Evolutionary conservation across 2,113 vertebrate genomes (phyloP).

Genomic region (Maccullochella peelii): DNA sequence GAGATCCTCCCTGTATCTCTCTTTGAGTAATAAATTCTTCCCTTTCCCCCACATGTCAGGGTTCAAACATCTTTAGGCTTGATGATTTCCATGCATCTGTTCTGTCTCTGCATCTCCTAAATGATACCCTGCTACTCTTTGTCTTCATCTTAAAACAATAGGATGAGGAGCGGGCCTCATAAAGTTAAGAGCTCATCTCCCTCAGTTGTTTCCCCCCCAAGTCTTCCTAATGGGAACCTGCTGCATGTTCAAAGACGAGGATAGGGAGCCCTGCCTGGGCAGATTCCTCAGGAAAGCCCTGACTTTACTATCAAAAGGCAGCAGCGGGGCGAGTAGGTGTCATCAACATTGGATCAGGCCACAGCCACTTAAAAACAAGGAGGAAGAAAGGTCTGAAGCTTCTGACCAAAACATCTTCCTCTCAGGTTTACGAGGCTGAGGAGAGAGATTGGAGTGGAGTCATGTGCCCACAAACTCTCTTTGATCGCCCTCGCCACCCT

Average conservation of each 20-base stretch:
- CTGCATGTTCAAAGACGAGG: conserved; percentile 76
- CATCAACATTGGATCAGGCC: conserved; percentile 67
- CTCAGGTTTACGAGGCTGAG: conserved; percentile 43
- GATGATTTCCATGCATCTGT: conserved; percentile 65
- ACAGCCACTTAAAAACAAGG: conserved; percentile 48
- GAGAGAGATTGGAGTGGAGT: conserved; percentile 24
- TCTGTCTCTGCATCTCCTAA: conserved; percentile 46
- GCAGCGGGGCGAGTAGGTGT: conserved; percentile 58
- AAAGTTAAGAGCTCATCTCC: conserved; percentile 48
- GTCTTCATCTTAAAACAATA: conserved; percentile 67
- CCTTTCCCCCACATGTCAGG: conserved; percentile 41
- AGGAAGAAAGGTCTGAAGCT: conserved; percentile 22
- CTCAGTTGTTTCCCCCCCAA: conserved; percentile 36
- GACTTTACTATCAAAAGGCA: conserved; percentile 75
- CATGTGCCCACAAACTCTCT: conserved; percentile 32
- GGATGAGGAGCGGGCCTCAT: conserved; percentile 54
- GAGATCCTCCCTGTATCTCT: conserved; percentile 18
- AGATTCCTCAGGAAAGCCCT: conserved; percentile 75
- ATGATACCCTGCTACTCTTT: conserved; percentile 36
- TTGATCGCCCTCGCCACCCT: conserved; percentile 59
- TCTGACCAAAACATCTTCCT: conserved; percentile 49
- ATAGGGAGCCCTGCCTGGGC: conserved; percentile 45
- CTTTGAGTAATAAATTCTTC: conserved; percentile 33
- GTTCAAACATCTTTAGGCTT: conserved; percentile 52
- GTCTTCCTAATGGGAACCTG: conserved; percentile 75